Evolutionary conservation across 2,113 vertebrate genomes (phyloP).

Genomic region (Microcebus tavaratra): DNA sequence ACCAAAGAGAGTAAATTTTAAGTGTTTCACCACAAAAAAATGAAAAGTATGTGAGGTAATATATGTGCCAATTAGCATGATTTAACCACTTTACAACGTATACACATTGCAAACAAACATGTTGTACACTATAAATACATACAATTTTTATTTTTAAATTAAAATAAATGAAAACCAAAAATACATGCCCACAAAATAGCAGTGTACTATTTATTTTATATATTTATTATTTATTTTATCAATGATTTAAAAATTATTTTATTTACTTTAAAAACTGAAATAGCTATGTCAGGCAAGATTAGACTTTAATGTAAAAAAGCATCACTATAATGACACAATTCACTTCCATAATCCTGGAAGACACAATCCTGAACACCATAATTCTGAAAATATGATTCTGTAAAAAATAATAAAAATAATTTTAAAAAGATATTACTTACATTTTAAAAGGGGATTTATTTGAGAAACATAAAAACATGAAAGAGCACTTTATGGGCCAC

Average conservation of each 20-base stretch:
- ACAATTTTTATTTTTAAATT: not conserved
- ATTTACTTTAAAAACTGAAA: not conserved
- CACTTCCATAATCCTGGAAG: not conserved
- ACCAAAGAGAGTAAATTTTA: not conserved
- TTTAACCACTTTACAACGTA: not conserved
- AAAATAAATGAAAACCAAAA: not conserved
- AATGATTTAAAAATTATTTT: not conserved
- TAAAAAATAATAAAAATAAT: not conserved
- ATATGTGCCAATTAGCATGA: not conserved
- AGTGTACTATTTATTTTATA: not conserved
- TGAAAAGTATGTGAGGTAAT: not conserved
- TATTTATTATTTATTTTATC: not conserved
- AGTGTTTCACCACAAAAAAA: not conserved
- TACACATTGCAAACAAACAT: not conserved
- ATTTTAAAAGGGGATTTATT: not conserved
- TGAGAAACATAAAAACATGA: not conserved
- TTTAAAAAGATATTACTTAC: not conserved
- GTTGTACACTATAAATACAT: not conserved
- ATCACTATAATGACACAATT: not conserved
- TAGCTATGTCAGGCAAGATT: not conserved
- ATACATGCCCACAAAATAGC: not conserved
- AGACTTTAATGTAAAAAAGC: not conserved
- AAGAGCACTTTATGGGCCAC: not conserved
- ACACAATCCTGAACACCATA: not conserved
- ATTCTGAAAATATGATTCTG: not conserved